phyloP scores from a whole-genome alignment of 2,888 invertebrate species.

The Ceraclea dissimilis region DNA sequence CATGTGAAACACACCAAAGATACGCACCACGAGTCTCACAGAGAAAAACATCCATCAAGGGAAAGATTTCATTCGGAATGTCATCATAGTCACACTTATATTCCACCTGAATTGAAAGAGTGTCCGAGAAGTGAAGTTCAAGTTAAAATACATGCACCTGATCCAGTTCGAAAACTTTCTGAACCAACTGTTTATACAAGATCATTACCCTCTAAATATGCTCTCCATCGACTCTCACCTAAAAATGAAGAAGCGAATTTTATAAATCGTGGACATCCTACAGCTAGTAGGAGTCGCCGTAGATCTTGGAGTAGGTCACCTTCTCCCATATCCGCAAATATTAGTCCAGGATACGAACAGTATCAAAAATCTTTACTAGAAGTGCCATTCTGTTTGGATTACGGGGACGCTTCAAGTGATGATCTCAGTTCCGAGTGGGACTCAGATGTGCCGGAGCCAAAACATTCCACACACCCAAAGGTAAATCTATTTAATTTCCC shows the following conservation, averaged over 20 bases:
- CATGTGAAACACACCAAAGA: conserved; percentile 3
- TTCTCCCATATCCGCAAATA: conserved; percentile 43
- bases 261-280: conserved; percentile 30
- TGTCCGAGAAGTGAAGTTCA: conserved; percentile 28
- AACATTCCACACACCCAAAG: conserved; percentile 33
- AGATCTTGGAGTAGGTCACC: conserved; percentile 41
- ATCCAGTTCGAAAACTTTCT: conserved; percentile 17
- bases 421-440: conserved; percentile 91
- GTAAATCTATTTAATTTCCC: conserved; percentile 16
- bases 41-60: conserved; percentile 7
- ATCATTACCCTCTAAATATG: neutral
- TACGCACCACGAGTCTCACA: conserved; percentile 4
- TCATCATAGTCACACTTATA: conserved; percentile 11
- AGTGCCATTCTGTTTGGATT: conserved; percentile 70
- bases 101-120: conserved; percentile 13
- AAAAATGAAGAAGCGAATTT: conserved; percentile 28
- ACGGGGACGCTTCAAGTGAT: conserved; percentile 85
- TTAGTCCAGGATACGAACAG: conserved; percentile 67
- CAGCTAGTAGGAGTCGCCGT: conserved; percentile 16
- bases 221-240: conserved; percentile 36
- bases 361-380: conserved; percentile 70
- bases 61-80: conserved; percentile 3
- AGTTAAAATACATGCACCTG: conserved; percentile 15
- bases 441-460: conserved; percentile 63
- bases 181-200: conserved; percentile 15